Evolutionary conservation across 2,113 vertebrate genomes (phyloP).

Genomic region (Anoura caudifer): DNA sequence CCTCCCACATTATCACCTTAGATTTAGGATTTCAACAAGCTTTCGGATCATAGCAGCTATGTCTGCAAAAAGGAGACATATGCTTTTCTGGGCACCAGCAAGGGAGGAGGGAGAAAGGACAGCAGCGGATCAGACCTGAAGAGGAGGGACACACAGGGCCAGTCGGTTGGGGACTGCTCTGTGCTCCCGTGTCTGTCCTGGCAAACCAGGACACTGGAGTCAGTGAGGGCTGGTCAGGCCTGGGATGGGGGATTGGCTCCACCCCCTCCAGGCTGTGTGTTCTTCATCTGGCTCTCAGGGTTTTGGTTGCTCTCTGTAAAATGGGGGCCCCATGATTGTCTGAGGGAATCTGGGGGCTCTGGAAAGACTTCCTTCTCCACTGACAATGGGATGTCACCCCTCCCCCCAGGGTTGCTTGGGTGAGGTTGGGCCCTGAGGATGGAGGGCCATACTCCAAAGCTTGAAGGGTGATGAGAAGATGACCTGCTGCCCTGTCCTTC

Average conservation of each 20-base stretch:
- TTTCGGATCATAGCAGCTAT: not conserved
- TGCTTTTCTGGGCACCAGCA: not conserved
- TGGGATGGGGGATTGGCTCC: not conserved
- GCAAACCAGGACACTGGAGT: not conserved
- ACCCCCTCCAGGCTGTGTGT: not conserved
- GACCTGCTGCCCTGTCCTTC: not conserved
- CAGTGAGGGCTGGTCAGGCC: not conserved
- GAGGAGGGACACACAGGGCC: not conserved
- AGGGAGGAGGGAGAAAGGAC: not conserved
- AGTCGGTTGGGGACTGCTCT: too few relatives aligned
- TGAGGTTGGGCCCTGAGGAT: not conserved
- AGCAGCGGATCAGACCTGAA: not conserved
- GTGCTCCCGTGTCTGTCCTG: not conserved
- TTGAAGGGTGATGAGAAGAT: not conserved
- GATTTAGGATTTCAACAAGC: not conserved
- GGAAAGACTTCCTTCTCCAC: not conserved
- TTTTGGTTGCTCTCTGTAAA: not conserved
- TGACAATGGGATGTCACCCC: too few relatives aligned
- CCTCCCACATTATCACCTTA: not conserved
- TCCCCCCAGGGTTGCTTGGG: too few relatives aligned
- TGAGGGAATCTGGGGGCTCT: too few relatives aligned
- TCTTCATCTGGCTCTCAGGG: not conserved
- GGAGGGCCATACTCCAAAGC: not conserved
- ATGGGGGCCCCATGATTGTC: not conserved
- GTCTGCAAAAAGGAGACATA: not conserved